These are phyloP conservation scores for Astyanax mexicanus DNA, from an alignment of 2,797 vertebrate species.

Conservation along the genomic window DNA sequence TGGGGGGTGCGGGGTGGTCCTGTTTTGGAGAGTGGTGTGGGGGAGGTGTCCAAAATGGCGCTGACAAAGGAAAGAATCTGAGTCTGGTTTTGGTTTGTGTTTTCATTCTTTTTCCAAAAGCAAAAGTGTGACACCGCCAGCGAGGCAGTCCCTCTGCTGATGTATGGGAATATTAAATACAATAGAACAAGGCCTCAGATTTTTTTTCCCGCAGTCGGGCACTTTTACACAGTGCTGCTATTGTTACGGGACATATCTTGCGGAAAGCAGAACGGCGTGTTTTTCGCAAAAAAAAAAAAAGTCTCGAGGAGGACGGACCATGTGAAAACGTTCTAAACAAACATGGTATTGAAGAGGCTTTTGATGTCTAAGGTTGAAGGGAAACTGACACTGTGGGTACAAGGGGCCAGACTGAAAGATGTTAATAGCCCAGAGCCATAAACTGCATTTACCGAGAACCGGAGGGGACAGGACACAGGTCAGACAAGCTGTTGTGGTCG, in stretches of 20 bases:
- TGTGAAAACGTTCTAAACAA: constrained; percentile 41
- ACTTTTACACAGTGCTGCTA: constrained; percentile 44
- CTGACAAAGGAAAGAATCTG: constrained; percentile 50
- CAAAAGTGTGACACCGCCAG: constrained; percentile 52
- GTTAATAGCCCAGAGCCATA: constrained; percentile 23
- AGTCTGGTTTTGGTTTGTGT: constrained; percentile 60
- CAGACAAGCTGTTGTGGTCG: constrained; percentile 37
- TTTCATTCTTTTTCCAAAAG: constrained; percentile 57
- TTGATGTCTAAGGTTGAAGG: constrained; percentile 37
- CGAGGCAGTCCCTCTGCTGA: constrained; percentile 29
- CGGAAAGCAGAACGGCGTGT: constrained; percentile 29
- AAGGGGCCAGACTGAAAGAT: constrained; percentile 33
- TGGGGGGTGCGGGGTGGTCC: constrained; percentile 35
- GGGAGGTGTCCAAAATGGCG: constrained; percentile 53
- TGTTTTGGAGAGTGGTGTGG: constrained; percentile 56
- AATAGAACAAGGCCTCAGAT: neutral
- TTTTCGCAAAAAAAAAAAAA: constrained; percentile 11
- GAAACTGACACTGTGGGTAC: constrained; percentile 41
- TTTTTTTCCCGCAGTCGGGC: constrained; percentile 2
- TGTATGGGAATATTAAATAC: constrained; percentile 41
- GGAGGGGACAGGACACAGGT: constrained; percentile 29
- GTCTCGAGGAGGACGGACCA: constrained; percentile 38
- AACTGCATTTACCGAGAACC: constrained; percentile 19
- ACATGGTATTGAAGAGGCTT: constrained; percentile 28
- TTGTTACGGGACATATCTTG: constrained; percentile 47